A percentile compares a stretch with the other conserved stretches of the same genome.
phyloP scores from a whole-genome alignment of 2,797 vertebrate genomes.

The Thamnophis elegans region DNA sequence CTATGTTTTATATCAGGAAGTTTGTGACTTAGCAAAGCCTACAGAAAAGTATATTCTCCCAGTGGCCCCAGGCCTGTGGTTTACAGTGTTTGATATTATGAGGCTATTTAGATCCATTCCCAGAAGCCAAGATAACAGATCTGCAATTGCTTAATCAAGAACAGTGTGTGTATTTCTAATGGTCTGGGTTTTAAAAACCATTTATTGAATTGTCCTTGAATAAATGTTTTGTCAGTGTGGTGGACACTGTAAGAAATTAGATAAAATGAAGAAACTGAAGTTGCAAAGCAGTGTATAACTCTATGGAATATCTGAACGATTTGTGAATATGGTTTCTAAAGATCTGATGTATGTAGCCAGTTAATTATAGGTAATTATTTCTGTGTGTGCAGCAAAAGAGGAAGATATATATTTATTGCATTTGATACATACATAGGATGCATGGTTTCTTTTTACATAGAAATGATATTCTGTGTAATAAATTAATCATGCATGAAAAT shows the following conservation, averaged over 20 bases:
- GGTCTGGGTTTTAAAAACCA: conserved; percentile 49
- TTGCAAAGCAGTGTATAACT: conserved; percentile 8
- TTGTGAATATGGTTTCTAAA: background rate
- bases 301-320: background rate
- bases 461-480: background rate
- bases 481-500: background rate
- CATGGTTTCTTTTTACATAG: background rate
- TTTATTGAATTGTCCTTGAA: conserved; percentile 44
- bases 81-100: conserved; percentile 53
- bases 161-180: conserved; percentile 46
- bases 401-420: background rate
- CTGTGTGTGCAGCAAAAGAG: background rate
- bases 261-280: conserved; percentile 8
- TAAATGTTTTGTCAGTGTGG: conserved; percentile 25
- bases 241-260: conserved; percentile 9
- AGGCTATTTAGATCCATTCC: conserved; percentile 55
- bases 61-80: conserved; percentile 61
- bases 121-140: conserved; percentile 55
- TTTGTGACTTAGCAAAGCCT: conserved; percentile 45
- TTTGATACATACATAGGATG: background rate
- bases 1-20: conserved; percentile 59
- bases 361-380: background rate
- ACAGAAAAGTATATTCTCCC: conserved; percentile 33
- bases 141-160: conserved; percentile 58
- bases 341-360: background rate